These are phyloP conservation scores for Scaptomyza caliginosa DNA, from an alignment of 2,888 invertebrate genomes.

Conservation along the genomic window DNA sequence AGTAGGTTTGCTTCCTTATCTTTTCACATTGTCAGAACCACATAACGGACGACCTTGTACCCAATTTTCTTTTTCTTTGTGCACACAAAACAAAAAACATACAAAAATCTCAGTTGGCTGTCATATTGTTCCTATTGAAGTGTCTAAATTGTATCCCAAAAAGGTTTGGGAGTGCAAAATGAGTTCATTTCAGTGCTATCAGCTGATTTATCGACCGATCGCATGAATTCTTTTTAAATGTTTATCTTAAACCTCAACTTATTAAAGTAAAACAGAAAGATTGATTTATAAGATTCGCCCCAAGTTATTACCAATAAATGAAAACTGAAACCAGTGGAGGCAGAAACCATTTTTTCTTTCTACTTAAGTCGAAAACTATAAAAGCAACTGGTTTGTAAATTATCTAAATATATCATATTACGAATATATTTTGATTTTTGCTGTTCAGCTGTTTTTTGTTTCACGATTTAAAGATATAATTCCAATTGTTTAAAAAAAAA, in stretches of 20 bases:
- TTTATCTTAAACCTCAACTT: too few relatives aligned
- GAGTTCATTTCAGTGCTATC: neutral
- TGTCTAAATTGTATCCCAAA: neutral
- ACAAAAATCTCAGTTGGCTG: conserved; percentile 6
- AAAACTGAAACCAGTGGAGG: neutral
- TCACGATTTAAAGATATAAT: neutral
- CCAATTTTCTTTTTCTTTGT: conserved; percentile 16
- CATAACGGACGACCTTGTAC: conserved; percentile 35
- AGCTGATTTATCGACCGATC: neutral
- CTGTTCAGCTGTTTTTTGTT: neutral
- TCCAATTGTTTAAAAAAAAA: neutral
- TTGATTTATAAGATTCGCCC: neutral
- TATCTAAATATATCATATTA: conserved; percentile 9
- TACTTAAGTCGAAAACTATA: neutral
- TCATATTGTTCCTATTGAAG: conserved; percentile 3
- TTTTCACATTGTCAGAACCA: conserved; percentile 2
- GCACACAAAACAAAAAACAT: neutral
- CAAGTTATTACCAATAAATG: neutral
- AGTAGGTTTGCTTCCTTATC: conserved; percentile 36
- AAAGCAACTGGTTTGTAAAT: conserved; percentile 2
- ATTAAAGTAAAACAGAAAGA: neutral
- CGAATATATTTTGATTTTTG: neutral
- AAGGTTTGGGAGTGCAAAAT: too few relatives aligned
- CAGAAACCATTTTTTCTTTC: neutral
- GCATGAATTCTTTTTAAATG: too few relatives aligned